These are phyloP conservation scores for Melanophora roralis DNA, from an alignment of 2,888 invertebrate genomes.

Conservation along the genomic window DNA sequence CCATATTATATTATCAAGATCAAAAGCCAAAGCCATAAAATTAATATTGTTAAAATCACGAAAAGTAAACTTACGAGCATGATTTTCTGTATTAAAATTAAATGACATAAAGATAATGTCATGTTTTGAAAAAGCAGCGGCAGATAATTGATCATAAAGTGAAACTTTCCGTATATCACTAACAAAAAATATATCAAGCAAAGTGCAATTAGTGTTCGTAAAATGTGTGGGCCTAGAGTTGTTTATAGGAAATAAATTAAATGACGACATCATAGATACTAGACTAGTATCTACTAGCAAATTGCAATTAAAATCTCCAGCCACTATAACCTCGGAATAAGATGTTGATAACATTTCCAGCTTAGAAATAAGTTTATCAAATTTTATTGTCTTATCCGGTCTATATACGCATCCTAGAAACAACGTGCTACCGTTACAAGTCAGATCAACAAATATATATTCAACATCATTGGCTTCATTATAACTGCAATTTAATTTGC, in stretches of 20 bases:
- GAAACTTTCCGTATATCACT: background rate
- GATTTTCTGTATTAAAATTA: background rate
- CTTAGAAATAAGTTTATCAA: background rate
- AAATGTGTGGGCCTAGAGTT: background rate
- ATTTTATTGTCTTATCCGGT: background rate
- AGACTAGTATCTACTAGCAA: background rate
- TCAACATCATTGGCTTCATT: slow-evolving; percentile 1
- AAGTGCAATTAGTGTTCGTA: background rate
- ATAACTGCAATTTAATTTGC: background rate
- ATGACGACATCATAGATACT: background rate
- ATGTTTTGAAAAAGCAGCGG: too few species aligned
- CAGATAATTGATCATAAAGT: background rate
- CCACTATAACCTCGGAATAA: background rate
- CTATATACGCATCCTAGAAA: background rate
- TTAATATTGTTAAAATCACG: background rate
- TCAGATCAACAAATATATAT: background rate
- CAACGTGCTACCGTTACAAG: background rate
- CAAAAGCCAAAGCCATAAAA: background rate
- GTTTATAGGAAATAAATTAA: background rate
- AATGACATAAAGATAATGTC: background rate
- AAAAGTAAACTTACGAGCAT: background rate
- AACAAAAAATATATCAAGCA: background rate
- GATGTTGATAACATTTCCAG: background rate
- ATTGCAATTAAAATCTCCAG: background rate
- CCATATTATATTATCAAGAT: background rate